phyloP scores from a whole-genome alignment of 2,797 vertebrate genomes.

The Xiphophorus birchmanni region DNA sequence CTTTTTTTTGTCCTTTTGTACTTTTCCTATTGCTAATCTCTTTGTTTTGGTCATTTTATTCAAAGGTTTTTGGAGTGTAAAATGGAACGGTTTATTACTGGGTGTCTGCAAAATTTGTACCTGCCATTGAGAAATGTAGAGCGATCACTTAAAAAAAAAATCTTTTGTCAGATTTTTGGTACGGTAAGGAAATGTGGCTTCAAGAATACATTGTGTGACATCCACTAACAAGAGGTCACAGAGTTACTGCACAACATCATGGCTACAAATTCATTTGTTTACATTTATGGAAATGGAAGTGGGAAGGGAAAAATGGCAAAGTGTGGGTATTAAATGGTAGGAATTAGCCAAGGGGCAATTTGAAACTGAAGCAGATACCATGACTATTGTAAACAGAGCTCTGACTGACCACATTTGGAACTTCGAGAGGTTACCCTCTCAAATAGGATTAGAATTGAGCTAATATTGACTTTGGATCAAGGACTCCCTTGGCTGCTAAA shows the following conservation, averaged over 20 bases:
- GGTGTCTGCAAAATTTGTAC: background rate
- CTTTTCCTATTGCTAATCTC: background rate
- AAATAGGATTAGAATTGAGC: constrained; percentile 55
- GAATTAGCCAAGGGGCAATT: background rate
- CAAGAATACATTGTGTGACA: background rate
- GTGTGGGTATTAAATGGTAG: background rate
- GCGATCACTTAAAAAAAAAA: background rate
- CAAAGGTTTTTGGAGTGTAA: background rate
- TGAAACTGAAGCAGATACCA: constrained; percentile 17
- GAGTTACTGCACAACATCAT: background rate
- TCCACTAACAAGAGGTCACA: background rate
- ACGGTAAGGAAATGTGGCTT: background rate
- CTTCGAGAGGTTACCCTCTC: constrained; percentile 56
- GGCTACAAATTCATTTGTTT: background rate
- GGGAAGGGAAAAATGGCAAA: background rate
- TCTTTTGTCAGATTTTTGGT: background rate
- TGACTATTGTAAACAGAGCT: constrained; percentile 52
- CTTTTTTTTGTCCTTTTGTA: background rate
- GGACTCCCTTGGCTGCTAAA: constrained; percentile 47
- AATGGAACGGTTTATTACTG: background rate
- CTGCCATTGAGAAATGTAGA: too few species aligned
- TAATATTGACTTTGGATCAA: constrained; percentile 72
- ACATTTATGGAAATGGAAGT: background rate
- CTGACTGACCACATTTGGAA: constrained; percentile 48
- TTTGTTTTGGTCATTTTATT: background rate